Conservation (phyloP, 2,113 vertebrate genomes). For the Mystacornis crossleyi region DNA sequence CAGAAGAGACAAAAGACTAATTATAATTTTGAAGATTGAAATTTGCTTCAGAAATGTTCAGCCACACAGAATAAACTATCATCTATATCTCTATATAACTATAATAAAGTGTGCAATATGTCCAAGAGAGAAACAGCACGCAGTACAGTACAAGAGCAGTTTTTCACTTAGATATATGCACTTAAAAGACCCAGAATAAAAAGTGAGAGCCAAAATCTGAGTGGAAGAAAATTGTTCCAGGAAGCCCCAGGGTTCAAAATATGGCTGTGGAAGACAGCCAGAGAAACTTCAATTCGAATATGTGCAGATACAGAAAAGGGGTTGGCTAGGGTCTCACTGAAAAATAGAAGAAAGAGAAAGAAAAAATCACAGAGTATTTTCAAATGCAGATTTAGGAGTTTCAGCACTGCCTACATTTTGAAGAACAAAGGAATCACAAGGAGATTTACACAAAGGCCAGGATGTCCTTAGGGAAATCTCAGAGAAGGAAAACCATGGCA, state of each 20-base stretch:
- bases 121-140: background rate
- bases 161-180: background rate
- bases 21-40: background rate
- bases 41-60: background rate
- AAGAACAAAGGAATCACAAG: constrained; percentile 2
- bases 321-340: background rate
- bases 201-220: background rate
- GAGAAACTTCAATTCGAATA: background rate
- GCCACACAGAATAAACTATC: background rate
- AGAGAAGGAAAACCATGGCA: background rate
- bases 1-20: background rate
- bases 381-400: background rate
- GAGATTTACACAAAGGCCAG: constrained; percentile 12
- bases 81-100: background rate
- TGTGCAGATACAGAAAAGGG: background rate
- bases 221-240: background rate
- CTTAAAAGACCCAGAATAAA: background rate
- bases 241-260: background rate
- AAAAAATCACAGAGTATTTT: background rate
- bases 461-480: background rate
- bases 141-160: background rate
- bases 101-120: accelerated
- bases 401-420: background rate
- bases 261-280: background rate
- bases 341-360: background rate